Conservation (phyloP, 2,113 vertebrate genomes). For the Chaetodon auriga region DNA sequence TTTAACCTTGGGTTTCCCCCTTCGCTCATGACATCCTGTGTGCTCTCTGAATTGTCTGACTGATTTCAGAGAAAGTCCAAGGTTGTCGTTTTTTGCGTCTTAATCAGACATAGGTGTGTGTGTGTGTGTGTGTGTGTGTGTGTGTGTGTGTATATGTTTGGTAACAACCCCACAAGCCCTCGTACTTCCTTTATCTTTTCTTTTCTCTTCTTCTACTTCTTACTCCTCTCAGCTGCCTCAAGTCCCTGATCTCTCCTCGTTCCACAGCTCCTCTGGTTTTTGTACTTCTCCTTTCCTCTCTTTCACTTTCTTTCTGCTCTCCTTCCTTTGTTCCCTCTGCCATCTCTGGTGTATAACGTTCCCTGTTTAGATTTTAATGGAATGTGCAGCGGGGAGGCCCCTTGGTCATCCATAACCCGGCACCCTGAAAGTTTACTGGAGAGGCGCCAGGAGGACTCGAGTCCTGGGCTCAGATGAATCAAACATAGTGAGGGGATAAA, state of each 20-base stretch:
- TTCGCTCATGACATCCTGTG: slow-evolving; percentile 16
- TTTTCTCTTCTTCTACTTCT: not conserved
- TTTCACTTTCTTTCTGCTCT: not conserved
- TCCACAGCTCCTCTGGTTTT: not conserved
- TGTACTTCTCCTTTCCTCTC: not conserved
- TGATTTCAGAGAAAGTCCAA: not conserved
- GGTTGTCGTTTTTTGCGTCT: not conserved
- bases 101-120: not conserved
- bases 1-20: slow-evolving; percentile 27
- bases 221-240: not conserved
- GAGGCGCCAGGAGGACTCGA: slow-evolving; percentile 26
- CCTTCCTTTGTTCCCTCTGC: slow-evolving; percentile 15
- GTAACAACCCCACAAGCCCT: not conserved
- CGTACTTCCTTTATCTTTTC: not conserved
- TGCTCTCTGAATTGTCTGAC: slow-evolving; percentile 10
- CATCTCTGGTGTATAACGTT: slow-evolving; percentile 56
- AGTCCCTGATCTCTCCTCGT: not conserved
- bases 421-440: slow-evolving; percentile 55
- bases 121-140: no score
- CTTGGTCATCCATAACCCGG: slow-evolving; percentile 62
- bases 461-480: slow-evolving; percentile 47
- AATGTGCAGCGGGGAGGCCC: slow-evolving; percentile 66
- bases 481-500: not conserved
- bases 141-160: no score
- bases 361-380: slow-evolving; percentile 74